These are phyloP conservation scores for Andrena hattorfiana DNA, from an alignment of 2,888 invertebrate species.

Conservation along the genomic window DNA sequence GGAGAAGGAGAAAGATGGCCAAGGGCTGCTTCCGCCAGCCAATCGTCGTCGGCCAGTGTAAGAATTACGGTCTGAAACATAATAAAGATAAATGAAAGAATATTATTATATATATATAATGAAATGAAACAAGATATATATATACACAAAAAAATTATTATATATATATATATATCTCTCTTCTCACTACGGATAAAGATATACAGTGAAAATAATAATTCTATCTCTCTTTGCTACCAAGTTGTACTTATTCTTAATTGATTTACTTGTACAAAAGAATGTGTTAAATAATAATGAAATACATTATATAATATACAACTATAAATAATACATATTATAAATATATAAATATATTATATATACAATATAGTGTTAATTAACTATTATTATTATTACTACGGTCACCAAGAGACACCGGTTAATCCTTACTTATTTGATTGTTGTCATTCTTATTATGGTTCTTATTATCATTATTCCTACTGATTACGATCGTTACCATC, in stretches of 20 bases:
- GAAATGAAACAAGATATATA: conserved; percentile 72
- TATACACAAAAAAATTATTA: conserved; percentile 23
- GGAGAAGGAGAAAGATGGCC: conserved; percentile 24
- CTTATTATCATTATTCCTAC: conserved; percentile 73
- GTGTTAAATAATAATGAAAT: conserved; percentile 84
- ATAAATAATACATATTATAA: conserved; percentile 78
- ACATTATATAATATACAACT: conserved; percentile 81
- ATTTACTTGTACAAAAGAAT: conserved; percentile 85
- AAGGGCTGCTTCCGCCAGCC: conserved; percentile 60
- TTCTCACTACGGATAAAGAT: conserved; percentile 82
- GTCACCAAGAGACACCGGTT: conserved; percentile 70
- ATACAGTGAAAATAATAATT: conserved; percentile 83
- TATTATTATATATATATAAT: conserved; percentile 73
- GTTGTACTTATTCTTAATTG: conserved; percentile 86
- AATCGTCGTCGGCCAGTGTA: conserved; percentile 60
- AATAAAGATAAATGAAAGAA: conserved; percentile 79
- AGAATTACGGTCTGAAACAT: conserved; percentile 81
- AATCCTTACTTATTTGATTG: conserved; percentile 70
- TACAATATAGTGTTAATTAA: conserved; percentile 78
- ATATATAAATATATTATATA: conserved; percentile 69
- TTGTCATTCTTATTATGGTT: conserved; percentile 70
- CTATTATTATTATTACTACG: conserved; percentile 73
- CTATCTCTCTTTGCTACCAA: conserved; percentile 86
- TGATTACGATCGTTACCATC: conserved; percentile 70
- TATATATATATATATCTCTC: conserved; percentile 70